A percentile compares a stretch with the other conserved stretches of the same genome.
Conservation (phyloP, 2,113 vertebrate genomes). For the Saccopteryx bilineata region DNA sequence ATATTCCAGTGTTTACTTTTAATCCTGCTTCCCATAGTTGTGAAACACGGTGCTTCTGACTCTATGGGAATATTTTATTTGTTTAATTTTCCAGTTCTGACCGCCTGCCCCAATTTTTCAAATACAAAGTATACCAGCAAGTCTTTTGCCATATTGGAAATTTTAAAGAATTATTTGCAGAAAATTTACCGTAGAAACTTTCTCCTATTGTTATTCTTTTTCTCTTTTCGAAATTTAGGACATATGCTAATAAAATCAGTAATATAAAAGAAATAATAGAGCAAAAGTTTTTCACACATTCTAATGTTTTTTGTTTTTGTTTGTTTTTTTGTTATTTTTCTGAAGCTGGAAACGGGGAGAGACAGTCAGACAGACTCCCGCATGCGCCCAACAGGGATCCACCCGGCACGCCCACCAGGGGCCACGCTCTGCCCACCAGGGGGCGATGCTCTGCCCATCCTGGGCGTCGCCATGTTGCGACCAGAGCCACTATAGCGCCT, state of each 20-base stretch:
- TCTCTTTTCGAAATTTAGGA: neutral
- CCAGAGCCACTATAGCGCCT: too few species aligned
- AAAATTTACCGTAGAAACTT: neutral
- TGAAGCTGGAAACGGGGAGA: too few species aligned
- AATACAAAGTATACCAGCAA: neutral
- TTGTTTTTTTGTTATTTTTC: too few species aligned
- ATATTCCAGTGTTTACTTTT: neutral
- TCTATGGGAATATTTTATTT: neutral
- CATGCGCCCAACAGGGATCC: too few species aligned
- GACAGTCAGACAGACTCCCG: too few species aligned
- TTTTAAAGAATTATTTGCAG: neutral
- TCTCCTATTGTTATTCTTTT: constrained; percentile 9
- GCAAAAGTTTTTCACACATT: neutral
- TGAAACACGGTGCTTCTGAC: neutral
- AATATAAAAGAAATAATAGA: neutral
- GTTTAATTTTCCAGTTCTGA: constrained; percentile 4
- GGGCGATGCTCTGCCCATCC: too few species aligned
- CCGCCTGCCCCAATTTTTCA: neutral
- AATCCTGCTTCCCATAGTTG: neutral
- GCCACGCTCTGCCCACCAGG: too few species aligned
- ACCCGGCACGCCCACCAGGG: too few species aligned
- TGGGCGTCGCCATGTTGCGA: too few species aligned
- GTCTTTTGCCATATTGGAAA: neutral
- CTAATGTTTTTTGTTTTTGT: too few species aligned
- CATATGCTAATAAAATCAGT: neutral